Evolutionary conservation across 2,888 invertebrate genomes (phyloP).

Genomic region (Amphipoea lucens): DNA sequence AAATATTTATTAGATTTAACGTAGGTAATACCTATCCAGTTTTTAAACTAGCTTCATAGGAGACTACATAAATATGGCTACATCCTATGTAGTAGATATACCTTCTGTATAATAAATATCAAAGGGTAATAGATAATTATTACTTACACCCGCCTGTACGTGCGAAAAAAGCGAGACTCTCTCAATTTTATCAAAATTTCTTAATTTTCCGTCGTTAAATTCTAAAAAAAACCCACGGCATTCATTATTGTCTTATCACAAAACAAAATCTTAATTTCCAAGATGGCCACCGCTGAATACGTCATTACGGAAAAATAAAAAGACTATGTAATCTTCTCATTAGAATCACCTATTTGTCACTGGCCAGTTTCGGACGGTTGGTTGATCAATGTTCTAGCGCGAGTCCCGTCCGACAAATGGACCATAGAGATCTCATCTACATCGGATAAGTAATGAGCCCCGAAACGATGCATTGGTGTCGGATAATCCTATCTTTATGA

Average conservation of each 20-base stretch:
- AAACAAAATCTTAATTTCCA: conserved; percentile 27
- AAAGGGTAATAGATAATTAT: background rate
- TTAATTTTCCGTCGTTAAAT: background rate
- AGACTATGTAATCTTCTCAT: conserved; percentile 29
- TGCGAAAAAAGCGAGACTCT: background rate
- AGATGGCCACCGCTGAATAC: conserved; percentile 20
- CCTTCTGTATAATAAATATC: too few relatives aligned
- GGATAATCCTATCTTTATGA: conserved; percentile 45
- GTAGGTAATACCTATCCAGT: background rate
- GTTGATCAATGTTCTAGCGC: conserved; percentile 56
- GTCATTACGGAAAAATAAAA: conserved; percentile 24
- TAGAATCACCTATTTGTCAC: conserved; percentile 64
- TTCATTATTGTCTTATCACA: background rate
- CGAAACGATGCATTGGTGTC: conserved; percentile 51
- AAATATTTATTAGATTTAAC: background rate
- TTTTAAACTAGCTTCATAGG: background rate
- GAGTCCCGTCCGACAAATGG: conserved; percentile 56
- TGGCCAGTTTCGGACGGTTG: conserved; percentile 44
- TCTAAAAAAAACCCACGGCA: background rate
- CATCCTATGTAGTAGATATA: background rate
- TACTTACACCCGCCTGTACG: too few relatives aligned
- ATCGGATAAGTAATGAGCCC: conserved; percentile 62
- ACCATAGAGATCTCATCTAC: conserved; percentile 64
- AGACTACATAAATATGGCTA: background rate
- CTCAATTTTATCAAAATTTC: too few relatives aligned